Conservation (phyloP, 2,888 invertebrate species). For the Apamea epomidion region DNA sequence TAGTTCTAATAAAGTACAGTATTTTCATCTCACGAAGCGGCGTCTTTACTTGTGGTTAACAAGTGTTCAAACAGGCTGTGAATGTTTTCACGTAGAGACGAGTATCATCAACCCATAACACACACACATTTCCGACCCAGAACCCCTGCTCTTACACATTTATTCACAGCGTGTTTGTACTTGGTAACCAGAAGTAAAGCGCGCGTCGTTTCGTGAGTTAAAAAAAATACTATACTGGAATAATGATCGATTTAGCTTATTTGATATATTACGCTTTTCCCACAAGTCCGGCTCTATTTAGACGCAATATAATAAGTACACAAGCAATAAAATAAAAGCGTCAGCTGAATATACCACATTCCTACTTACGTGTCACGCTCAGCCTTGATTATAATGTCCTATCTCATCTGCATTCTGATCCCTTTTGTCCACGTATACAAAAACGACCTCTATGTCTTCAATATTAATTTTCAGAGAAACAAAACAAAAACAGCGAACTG, state of each 20-base stretch:
- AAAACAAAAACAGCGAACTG: constrained; percentile 8
- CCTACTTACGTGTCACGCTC: not conserved
- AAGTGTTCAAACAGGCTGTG: not conserved
- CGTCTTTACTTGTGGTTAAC: not conserved
- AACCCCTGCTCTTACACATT: too few species aligned
- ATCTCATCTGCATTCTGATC: not conserved
- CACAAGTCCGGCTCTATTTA: not conserved
- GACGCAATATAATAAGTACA: not conserved
- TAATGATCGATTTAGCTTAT: not conserved
- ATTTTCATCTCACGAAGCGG: not conserved
- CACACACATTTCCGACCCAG: too few species aligned
- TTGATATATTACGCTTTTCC: not conserved
- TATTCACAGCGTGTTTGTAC: too few species aligned
- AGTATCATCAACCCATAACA: too few species aligned
- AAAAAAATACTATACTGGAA: too few species aligned
- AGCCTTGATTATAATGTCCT: not conserved
- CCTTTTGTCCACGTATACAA: not conserved
- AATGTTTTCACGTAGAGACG: not conserved
- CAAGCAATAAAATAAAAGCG: not conserved
- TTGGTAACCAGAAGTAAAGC: too few species aligned
- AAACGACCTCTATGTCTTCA: not conserved
- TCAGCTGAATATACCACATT: too few species aligned
- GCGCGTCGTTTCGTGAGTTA: too few species aligned
- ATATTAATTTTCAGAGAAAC: not conserved
- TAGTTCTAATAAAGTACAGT: too few species aligned